phyloP scores from a whole-genome alignment of 1,140 invertebrate genomes.

The Drosophila littoralis region DNA sequence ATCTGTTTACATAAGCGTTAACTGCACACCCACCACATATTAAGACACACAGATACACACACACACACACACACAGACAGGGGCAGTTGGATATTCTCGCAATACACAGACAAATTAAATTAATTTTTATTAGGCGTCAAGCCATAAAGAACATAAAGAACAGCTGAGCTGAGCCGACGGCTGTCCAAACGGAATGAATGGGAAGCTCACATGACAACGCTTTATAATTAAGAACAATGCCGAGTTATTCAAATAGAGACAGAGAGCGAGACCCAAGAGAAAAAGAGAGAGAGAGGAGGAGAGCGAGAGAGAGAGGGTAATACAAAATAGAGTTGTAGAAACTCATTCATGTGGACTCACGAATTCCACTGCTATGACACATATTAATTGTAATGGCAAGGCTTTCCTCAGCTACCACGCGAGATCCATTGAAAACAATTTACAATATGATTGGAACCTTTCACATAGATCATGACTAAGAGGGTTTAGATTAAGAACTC shows the following conservation, averaged over 20 bases:
- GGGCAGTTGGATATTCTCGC: slow-evolving; percentile 13
- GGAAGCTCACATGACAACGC: slow-evolving; percentile 80
- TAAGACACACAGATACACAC: slow-evolving; percentile 29
- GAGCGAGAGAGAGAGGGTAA: slow-evolving; percentile 6
- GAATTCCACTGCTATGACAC: slow-evolving; percentile 45
- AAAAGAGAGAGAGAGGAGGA: background rate
- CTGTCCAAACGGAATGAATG: slow-evolving; percentile 63
- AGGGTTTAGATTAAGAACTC: background rate
- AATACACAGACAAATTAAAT: slow-evolving; percentile 69
- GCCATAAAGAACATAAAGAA: slow-evolving; percentile 72
- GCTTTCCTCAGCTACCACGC: slow-evolving; percentile 12
- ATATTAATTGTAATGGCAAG: slow-evolving; percentile 43
- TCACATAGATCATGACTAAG: background rate
- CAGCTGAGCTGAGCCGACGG: slow-evolving; percentile 60
- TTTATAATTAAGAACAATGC: slow-evolving; percentile 82
- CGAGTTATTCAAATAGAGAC: slow-evolving; percentile 68
- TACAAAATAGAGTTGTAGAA: slow-evolving; percentile 32
- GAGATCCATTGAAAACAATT: slow-evolving; percentile 15
- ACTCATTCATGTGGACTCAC: slow-evolving; percentile 40
- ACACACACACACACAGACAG: slow-evolving; percentile 20
- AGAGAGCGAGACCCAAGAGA: background rate
- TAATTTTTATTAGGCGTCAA: slow-evolving; percentile 82
- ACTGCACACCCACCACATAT: slow-evolving; percentile 51
- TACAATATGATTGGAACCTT: background rate
- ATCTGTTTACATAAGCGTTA: slow-evolving; percentile 78